Evolutionary conservation across 2,888 invertebrate species (phyloP), one percentile per base, ranked within the genome.

Genomic region (Cistogaster globosa): DNA sequence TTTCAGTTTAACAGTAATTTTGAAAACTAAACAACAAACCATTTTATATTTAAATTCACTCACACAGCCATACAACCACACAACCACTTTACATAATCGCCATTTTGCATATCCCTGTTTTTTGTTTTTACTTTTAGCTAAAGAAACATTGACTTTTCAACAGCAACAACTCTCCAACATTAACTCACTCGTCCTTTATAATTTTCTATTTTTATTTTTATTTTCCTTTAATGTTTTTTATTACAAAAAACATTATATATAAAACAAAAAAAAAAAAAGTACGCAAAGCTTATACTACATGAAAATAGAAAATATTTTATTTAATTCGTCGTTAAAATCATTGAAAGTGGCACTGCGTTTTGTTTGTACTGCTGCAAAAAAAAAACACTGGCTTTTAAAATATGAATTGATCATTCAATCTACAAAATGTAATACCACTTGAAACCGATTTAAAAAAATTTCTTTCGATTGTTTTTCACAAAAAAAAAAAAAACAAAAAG

Each of bases 401-500:
- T 63, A 68, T 68, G 32, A 68, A 72, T 42, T 71, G 20, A 68
- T 2, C 18, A 36, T 53, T 68, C 32, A 45, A 80, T 74, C 78
- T 82, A 67, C 85, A 85, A 85, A 85, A 75, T 82, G 78, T 75
- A 85, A 82, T 85, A 79, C 85, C 85, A 85, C 85, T 85, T 79
- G 78, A 85, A 78, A 75, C 82, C 82, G 85, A 74, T 82, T 79
- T 85, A 18, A 67, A 78, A 82, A 58, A 79, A 71, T 85, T 85
- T 82, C 85, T 85, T 85, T 78, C 78, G 36, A 85, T 85, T 85
- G 83, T 86, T 80, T 83, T 86, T 76, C 62, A 57, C 45, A 4
- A 58, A 45, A 32, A 42, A 62, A 18, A 26, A 77, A 51, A n/a
- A n/a, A n/a, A n/a, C 26, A 69, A 71, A 53, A 69, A 68, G 80